Evolutionary conservation across 2,797 vertebrate species (phyloP).

Genomic region (Hemitrygon akajei): DNA sequence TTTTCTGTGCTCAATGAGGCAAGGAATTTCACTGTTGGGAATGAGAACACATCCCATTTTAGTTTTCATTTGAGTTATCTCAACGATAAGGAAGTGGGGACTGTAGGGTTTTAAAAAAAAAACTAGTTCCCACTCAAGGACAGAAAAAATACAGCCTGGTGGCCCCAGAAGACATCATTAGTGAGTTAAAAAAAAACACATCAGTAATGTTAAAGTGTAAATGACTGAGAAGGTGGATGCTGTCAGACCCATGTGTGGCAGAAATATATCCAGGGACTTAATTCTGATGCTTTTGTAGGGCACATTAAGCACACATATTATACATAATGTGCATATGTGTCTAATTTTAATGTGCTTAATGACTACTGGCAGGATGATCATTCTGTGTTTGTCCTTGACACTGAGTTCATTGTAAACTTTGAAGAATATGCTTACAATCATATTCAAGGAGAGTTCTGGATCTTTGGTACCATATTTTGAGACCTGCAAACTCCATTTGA

Average conservation of each 20-base stretch:
- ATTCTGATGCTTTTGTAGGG: too few relatives aligned
- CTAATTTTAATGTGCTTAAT: too few relatives aligned
- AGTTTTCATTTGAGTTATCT: not conserved
- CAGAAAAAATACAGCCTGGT: not conserved
- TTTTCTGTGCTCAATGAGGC: not conserved
- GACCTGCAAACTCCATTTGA: too few relatives aligned
- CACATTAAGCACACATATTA: too few relatives aligned
- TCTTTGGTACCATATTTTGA: too few relatives aligned
- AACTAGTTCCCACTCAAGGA: not conserved
- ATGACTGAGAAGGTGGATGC: not conserved
- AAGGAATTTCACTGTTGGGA: not conserved
- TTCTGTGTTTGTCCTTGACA: too few relatives aligned
- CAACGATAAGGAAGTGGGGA: not conserved
- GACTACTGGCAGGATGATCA: too few relatives aligned
- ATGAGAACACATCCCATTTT: not conserved
- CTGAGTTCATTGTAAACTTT: not conserved
- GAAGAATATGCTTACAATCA: not conserved
- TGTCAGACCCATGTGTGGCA: not conserved
- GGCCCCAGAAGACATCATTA: not conserved
- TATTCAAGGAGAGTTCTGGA: not conserved
- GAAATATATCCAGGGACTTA: too few relatives aligned
- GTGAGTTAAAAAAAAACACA: not conserved
- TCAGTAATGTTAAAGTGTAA: not conserved
- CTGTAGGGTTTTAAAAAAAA: not conserved
- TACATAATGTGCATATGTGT: too few relatives aligned